phyloP scores from a whole-genome alignment of 2,113 vertebrate species.

The Chitala chitala region DNA sequence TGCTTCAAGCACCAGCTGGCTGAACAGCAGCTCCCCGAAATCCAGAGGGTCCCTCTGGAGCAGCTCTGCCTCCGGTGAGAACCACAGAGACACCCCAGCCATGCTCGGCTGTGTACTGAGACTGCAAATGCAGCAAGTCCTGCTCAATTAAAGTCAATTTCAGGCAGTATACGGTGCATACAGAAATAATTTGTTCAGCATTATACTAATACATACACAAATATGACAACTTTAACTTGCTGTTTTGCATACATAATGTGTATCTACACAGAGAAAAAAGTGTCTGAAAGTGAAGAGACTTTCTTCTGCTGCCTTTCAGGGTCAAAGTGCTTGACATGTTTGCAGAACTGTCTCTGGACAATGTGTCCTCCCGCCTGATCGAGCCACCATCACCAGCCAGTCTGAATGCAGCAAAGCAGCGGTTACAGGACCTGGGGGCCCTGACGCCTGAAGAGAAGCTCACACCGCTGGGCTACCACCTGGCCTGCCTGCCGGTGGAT shows the following conservation, averaged over 20 bases:
- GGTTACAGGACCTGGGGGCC: constrained; percentile 84
- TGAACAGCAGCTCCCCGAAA: constrained; percentile 89
- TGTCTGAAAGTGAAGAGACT: background rate
- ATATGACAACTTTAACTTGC: too few relatives aligned
- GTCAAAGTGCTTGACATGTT: constrained; percentile 95
- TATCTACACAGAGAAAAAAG: background rate
- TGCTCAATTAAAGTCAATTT: too few relatives aligned
- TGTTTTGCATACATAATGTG: background rate
- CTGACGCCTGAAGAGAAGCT: constrained; percentile 79
- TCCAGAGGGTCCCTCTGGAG: constrained; percentile 88
- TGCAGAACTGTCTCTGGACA: constrained; percentile 68
- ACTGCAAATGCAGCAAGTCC: too few relatives aligned
- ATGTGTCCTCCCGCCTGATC: constrained; percentile 80
- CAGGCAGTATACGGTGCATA: too few relatives aligned
- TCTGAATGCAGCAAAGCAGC: constrained; percentile 75
- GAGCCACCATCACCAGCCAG: constrained; percentile 76
- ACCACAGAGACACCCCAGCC: background rate
- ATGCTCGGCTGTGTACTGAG: background rate
- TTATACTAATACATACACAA: too few relatives aligned
- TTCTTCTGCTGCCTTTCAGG: constrained; percentile 51
- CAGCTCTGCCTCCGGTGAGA: constrained; percentile 90
- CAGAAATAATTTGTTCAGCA: too few relatives aligned
- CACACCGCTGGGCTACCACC: constrained; percentile 90
- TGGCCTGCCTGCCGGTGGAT: constrained; percentile 92
- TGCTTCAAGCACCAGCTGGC: constrained; percentile 80